Evolutionary conservation across 2,113 vertebrate genomes (phyloP).

Genomic region (Halichoerus grypus): DNA sequence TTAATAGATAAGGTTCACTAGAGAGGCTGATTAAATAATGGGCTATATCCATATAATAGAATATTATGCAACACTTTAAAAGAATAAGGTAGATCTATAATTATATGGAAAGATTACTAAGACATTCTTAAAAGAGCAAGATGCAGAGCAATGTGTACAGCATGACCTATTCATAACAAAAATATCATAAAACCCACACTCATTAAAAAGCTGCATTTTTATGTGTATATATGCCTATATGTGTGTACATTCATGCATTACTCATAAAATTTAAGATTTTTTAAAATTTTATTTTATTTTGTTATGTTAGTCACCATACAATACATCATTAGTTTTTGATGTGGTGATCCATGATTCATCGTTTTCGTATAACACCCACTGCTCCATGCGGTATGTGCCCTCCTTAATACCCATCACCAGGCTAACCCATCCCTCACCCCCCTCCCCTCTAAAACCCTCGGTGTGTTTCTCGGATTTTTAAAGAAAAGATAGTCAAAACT

Average conservation of each 20-base stretch:
- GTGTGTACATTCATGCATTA: background rate
- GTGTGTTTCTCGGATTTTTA: background rate
- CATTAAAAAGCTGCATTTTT: constrained; percentile 31
- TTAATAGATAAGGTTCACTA: constrained; percentile 9
- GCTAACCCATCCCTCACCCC: no score
- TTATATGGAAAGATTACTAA: constrained; percentile 31
- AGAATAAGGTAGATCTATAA: background rate
- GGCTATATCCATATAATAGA: background rate
- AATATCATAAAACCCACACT: background rate
- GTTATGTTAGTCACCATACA: no score
- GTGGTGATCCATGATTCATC: no score
- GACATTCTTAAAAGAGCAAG: background rate
- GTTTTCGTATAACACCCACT: no score
- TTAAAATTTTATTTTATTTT: background rate
- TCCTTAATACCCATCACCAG: no score
- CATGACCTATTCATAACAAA: constrained; percentile 16
- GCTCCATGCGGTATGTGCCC: no score
- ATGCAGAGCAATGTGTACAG: background rate
- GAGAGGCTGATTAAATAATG: background rate
- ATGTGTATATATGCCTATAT: background rate
- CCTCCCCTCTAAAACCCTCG: no score
- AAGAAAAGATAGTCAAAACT: constrained; percentile 17
- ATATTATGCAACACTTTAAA: constrained; percentile 31
- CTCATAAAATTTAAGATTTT: constrained; percentile 4
- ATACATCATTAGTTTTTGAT: no score